These are phyloP conservation scores for Riparia riparia DNA, from an alignment of 2,113 vertebrate genomes.

Conservation along the genomic window DNA sequence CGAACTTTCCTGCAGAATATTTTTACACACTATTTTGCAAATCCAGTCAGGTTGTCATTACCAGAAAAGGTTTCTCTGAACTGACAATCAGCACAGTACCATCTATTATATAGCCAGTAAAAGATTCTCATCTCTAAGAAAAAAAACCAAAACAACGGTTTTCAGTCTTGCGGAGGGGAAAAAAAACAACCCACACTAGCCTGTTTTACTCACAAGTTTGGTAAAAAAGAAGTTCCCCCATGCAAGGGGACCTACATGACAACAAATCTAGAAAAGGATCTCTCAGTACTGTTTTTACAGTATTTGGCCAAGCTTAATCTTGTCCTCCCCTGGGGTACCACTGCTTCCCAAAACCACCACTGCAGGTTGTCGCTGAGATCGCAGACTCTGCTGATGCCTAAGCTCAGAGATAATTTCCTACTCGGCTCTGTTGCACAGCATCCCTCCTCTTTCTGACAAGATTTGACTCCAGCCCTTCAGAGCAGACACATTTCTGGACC, in stretches of 20 bases:
- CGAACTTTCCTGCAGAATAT: constrained; percentile 1
- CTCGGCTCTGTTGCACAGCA: background rate
- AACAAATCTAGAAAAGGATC: background rate
- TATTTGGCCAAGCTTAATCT: background rate
- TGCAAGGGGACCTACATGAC: background rate
- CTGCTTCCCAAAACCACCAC: background rate
- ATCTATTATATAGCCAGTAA: background rate
- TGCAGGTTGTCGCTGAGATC: rapidly evolving
- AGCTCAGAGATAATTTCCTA: background rate
- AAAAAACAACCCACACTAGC: background rate
- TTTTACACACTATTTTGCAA: background rate
- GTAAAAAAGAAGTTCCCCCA: background rate
- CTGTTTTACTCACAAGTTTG: background rate
- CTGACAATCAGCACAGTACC: background rate
- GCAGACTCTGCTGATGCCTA: background rate
- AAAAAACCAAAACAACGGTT: background rate
- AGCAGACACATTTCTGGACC: background rate
- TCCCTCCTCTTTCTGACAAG: background rate
- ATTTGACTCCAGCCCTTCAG: background rate
- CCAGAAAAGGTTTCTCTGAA: constrained; percentile 17
- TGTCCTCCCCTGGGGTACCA: background rate
- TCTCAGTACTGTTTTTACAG: background rate
- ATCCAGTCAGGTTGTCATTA: constrained; percentile 13
- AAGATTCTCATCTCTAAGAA: background rate
- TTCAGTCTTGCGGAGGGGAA: background rate